Percentiles rank a stretch among this genome's conserved stretches.
phyloP scores from a whole-genome alignment of 2,113 vertebrate genomes.

The Rhinolophus sinicus region DNA sequence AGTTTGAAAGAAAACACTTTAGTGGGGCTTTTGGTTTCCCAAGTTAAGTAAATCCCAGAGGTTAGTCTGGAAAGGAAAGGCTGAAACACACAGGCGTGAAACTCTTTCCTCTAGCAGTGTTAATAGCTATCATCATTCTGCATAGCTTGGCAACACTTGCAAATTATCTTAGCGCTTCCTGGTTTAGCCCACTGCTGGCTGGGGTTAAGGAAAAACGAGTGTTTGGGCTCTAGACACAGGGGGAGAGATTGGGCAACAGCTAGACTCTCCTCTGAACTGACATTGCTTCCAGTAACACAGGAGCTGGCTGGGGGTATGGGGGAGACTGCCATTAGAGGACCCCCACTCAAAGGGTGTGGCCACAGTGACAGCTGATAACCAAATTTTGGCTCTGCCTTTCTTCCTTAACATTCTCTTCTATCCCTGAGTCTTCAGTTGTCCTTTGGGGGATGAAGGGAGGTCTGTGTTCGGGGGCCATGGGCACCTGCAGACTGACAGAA shows the following conservation, averaged over 20 bases:
- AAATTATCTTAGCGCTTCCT: background rate
- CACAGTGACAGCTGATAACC: background rate
- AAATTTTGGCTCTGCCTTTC: background rate
- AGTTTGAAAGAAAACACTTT: background rate
- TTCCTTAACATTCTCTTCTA: background rate
- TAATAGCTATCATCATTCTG: background rate
- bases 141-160: background rate
- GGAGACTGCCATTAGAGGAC: background rate
- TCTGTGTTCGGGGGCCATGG: background rate
- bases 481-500: background rate
- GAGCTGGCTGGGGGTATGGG: background rate
- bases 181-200: background rate
- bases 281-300: background rate
- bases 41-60: background rate
- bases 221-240: background rate
- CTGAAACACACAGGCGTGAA: background rate
- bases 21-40: background rate
- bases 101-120: background rate
- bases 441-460: background rate
- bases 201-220: background rate
- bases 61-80: background rate
- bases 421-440: background rate
- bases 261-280: conserved; percentile 6
- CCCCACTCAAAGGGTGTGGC: background rate
- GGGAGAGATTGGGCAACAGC: background rate